Base-by-base conservation (phyloP, 2,113 vertebrate species). In the Mesocricetus auratus region DNA sequence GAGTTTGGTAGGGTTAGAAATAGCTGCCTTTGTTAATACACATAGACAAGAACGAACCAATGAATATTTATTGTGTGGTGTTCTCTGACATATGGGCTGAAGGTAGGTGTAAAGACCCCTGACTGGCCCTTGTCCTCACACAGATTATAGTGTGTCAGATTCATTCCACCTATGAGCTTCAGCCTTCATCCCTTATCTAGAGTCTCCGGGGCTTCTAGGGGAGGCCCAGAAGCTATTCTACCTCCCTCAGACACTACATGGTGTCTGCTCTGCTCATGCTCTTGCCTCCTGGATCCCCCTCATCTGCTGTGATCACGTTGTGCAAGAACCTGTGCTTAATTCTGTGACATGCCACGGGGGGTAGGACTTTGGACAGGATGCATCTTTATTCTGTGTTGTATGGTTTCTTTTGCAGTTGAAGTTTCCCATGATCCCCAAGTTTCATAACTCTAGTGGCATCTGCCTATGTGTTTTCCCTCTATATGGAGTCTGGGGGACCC, bases 271-370 rank as follows among this genome's bases (percentile, higher is more conserved):
- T 2, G 9, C 7, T 21, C 19, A 1, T 0, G 33, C 16, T 42
- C 4, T 58, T 39, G 42, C 3, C 1, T 21, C 29, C 69, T 60
- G 50, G 45, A 45, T 42, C 47, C 12, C 42, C 22, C 2, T 17
- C 50, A 42, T 13, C 5, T 66, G 60, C 33, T 53, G 1, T 8
- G 39, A 73, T 68, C 60, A 68, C 12, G 2, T 13, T 53, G n/a
- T 62, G 19, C n/a, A 9, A 1, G 3, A 66, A 85, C 64, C 17
- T 21, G 50, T 2, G 13, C 17, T 33, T 24, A 0, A 2, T n/a
- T 45, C 36, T 45, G 9, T 36, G 2, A 33, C 0, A 7, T 5
- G 42, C n/a, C 58, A 4, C 0, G 0, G 0, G 42, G 62, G 10
- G 19, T 36, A 26, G 0, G 16, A 10, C 53, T 22, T 36, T 68